Evolutionary conservation across 2,113 vertebrate genomes (phyloP).

Genomic region (Melanotaenia duboulayi): DNA sequence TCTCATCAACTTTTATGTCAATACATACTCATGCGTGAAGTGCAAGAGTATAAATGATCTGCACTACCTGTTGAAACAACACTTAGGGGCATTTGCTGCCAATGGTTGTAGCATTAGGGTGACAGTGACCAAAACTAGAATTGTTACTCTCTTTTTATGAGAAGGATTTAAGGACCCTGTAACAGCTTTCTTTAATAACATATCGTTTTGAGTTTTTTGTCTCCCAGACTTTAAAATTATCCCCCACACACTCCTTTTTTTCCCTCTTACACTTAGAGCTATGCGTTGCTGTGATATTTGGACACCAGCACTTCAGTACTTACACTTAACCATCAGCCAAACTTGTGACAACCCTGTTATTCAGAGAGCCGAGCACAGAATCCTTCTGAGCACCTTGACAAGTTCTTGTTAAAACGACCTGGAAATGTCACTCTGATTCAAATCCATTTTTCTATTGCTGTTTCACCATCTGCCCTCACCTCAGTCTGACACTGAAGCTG

Average conservation of each 20-base stretch:
- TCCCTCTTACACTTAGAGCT: background rate
- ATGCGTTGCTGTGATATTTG: constrained; percentile 28
- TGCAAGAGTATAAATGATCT: too few species aligned
- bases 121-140: too few species aligned
- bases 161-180: too few species aligned
- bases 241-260: background rate
- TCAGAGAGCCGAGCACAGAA: constrained; percentile 45
- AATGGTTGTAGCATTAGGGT: too few species aligned
- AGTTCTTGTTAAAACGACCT: constrained; percentile 41
- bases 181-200: background rate
- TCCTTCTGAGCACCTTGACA: constrained; percentile 47
- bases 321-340: constrained; percentile 29
- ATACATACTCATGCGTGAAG: too few species aligned
- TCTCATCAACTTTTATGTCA: too few species aligned
- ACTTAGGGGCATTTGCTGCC: too few species aligned
- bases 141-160: background rate
- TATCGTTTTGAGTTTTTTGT: background rate
- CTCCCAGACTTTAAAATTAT: background rate
- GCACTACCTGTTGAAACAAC: too few species aligned
- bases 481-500: constrained; percentile 13
- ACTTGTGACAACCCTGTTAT: constrained; percentile 41
- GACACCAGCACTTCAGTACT: constrained; percentile 26
- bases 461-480: background rate
- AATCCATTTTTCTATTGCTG: constrained; percentile 10
- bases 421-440: constrained; percentile 58